Conservation (phyloP, 2,888 invertebrate genomes). For the Trachelus stipa region DNA sequence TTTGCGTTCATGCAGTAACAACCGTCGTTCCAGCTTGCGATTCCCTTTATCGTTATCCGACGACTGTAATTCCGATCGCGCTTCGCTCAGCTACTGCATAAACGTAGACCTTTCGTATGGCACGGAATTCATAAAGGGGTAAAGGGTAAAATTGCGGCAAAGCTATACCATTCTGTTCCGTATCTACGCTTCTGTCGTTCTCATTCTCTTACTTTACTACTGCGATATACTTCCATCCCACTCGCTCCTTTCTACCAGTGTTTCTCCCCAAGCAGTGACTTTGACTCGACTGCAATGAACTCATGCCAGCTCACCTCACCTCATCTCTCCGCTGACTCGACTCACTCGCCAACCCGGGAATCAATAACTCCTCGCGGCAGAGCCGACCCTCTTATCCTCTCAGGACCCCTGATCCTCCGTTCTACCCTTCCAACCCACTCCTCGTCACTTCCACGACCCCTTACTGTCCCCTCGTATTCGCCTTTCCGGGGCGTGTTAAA, state of each 20-base stretch:
- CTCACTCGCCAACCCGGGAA: constrained; percentile 52
- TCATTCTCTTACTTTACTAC: not conserved
- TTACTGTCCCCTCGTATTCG: not conserved
- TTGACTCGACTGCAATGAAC: constrained; percentile 36
- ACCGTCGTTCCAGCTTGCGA: not conserved
- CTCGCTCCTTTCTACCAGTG: not conserved
- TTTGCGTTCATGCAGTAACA: not conserved
- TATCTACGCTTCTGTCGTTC: not conserved
- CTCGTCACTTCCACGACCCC: not conserved
- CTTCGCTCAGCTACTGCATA: constrained; percentile 50
- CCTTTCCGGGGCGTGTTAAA: constrained; percentile 9
- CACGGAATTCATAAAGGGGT: constrained; percentile 39
- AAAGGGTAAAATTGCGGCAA: constrained; percentile 35
- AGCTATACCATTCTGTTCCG: not conserved
- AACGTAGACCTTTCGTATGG: constrained; percentile 29
- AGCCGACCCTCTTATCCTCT: constrained; percentile 32
- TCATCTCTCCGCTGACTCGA: constrained; percentile 29
- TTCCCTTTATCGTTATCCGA: constrained; percentile 43
- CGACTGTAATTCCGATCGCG: constrained; percentile 49
- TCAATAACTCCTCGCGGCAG: constrained; percentile 63
- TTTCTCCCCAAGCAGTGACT: constrained; percentile 6
- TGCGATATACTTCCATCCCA: constrained; percentile 13
- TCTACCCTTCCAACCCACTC: not conserved
- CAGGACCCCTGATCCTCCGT: not conserved
- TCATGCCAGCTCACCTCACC: constrained; percentile 29